phyloP scores from a whole-genome alignment of 2,888 invertebrate genomes.

The Melinopterus prodromus region DNA sequence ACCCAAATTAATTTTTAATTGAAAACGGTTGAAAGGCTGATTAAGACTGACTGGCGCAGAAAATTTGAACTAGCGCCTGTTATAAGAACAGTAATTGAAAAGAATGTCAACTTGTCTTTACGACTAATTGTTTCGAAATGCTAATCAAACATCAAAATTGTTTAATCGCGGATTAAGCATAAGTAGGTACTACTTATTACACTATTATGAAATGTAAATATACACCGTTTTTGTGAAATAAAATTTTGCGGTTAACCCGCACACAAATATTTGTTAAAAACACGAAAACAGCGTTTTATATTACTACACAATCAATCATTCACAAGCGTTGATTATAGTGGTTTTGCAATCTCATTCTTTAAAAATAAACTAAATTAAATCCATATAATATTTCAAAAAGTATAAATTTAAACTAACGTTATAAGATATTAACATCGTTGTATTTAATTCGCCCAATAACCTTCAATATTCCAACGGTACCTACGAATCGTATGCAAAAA shows the following conservation, averaged over 20 bases:
- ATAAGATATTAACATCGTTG: too few relatives aligned
- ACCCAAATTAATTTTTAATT: background rate
- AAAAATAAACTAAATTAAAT: background rate
- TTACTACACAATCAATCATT: background rate
- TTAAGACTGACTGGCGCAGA: background rate
- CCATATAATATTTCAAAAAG: too few relatives aligned
- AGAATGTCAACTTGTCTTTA: background rate
- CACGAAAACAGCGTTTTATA: background rate
- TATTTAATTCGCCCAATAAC: too few relatives aligned
- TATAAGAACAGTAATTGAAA: background rate
- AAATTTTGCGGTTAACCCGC: background rate
- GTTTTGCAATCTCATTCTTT: background rate
- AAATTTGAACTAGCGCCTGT: background rate
- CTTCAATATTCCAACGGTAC: background rate
- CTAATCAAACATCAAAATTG: background rate
- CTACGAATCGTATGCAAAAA: background rate
- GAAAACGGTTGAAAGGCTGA: background rate
- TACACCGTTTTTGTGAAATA: background rate
- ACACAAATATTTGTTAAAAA: background rate
- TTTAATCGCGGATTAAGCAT: background rate
- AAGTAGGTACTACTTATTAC: background rate
- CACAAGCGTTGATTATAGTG: background rate
- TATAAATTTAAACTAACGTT: too few relatives aligned
- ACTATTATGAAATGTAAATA: background rate
- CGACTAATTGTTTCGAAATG: background rate